These are phyloP conservation scores for Hypothenemus hampei DNA, from an alignment of 1,140 invertebrate genomes.

Conservation along the genomic window DNA sequence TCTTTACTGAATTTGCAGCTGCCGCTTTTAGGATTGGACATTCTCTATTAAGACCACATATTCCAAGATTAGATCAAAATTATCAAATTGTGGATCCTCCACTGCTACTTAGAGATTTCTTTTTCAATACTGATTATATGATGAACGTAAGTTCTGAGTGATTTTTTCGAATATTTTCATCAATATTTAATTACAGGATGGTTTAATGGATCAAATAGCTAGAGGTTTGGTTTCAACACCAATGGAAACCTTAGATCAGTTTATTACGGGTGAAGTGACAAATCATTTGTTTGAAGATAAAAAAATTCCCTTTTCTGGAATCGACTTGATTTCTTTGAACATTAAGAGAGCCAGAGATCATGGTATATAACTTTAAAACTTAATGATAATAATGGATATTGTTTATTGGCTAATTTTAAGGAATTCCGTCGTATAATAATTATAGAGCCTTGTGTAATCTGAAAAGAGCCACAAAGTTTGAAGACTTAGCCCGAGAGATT, in stretches of 20 bases:
- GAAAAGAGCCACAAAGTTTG: conserved; percentile 71
- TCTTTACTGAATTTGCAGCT: conserved; percentile 91
- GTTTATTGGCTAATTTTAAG: background rate
- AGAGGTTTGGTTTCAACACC: conserved; percentile 83
- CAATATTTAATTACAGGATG: conserved; percentile 44
- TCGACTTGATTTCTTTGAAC: conserved; percentile 80
- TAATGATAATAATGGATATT: background rate
- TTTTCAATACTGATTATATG: conserved; percentile 91
- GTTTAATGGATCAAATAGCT: conserved; percentile 80
- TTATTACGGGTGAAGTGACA: conserved; percentile 89
- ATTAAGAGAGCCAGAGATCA: conserved; percentile 59
- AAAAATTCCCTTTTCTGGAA: conserved; percentile 77
- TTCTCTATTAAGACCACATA: conserved; percentile 81
- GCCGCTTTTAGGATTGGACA: conserved; percentile 94
- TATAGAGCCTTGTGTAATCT: conserved; percentile 81
- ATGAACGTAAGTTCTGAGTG: conserved; percentile 48
- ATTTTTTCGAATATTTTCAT: background rate
- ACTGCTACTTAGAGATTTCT: conserved; percentile 76
- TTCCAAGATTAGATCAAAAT: conserved; percentile 74
- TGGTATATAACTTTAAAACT: conserved; percentile 42
- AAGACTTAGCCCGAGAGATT: conserved; percentile 77
- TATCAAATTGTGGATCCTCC: conserved; percentile 78
- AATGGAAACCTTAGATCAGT: conserved; percentile 91
- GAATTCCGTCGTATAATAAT: conserved; percentile 29
- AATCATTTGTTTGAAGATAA: conserved; percentile 90